Base-by-base conservation (phyloP, 1,140 invertebrate genomes). In the Chelonus insularis region DNA sequence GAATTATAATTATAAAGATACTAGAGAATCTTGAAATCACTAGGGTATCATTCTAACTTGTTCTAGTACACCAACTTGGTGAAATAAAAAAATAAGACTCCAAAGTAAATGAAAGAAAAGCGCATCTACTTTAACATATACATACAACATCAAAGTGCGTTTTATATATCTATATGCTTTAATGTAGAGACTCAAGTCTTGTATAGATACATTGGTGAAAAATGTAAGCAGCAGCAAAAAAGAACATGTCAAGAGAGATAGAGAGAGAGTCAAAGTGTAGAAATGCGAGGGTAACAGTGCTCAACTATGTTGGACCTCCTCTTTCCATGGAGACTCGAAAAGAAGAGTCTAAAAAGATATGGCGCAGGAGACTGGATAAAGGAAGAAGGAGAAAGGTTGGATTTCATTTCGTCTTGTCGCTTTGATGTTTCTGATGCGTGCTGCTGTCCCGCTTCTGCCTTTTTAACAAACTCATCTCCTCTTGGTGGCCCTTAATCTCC, bases 391-490 rank as follows among this genome's bases (percentile, higher is more conserved):
- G 62, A 58, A 43, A 56, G 68, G 76, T 81, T 74, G 76, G 77
- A 81, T 81, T 81, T 81, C 76, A 80, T 81, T 79, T 80, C 73
- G 77, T 77, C 76, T 81, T 78, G 76, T 79, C 75, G 68, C 79
- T 81, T 80, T 81, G 78, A 81, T 80, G 79, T 81, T 70, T 67
- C 70, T 79, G 76, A 79, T 78, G 79, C 79, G 78, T 79, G 76
- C 74, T 74, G 72, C 69, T 79, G 74, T 74, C 73, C 78, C 72
- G 78, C 73, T 80, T 79, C 77, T 81, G 76, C 74, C 76, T 79
- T 79, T 79, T 79, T 78, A 80, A 81, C 76, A 80, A 81, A 79
- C 77, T 79, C 78, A 79, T 80, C 77, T 80, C 70, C 76, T 78
- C 74, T 69, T 23, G 14, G 72, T 67, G 69, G 71, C 74, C 77